These are phyloP conservation scores for Ernsta delagoae DNA, from an alignment of 2,888 invertebrate species.

Conservation along the genomic window DNA sequence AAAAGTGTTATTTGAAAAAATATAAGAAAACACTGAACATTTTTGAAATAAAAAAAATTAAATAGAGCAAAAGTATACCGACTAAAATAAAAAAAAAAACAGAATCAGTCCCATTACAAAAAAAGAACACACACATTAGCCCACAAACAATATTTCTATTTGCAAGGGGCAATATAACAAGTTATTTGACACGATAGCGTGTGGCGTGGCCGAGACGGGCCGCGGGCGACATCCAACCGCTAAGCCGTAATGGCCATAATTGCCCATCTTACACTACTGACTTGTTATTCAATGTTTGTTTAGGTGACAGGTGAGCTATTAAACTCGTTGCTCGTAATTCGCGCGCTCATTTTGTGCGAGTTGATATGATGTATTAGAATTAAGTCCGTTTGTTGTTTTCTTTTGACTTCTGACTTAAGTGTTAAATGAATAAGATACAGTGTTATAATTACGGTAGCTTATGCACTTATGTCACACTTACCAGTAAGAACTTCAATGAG, in stretches of 20 bases:
- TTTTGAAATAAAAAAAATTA: too few species aligned
- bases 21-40: too few species aligned
- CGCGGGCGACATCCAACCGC: neutral
- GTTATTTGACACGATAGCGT: slow-evolving; percentile 80
- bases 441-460: too few species aligned
- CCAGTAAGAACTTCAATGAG: too few species aligned
- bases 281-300: slow-evolving; percentile 65
- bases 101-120: neutral
- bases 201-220: slow-evolving; percentile 51
- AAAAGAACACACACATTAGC: neutral
- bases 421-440: too few species aligned
- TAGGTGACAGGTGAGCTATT: slow-evolving; percentile 68
- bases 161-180: slow-evolving; percentile 77
- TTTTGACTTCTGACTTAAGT: neutral
- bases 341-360: neutral
- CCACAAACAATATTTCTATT: slow-evolving; percentile 77
- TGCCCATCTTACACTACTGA: slow-evolving; percentile 36
- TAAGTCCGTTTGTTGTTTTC: neutral
- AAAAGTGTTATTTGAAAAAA: too few species aligned
- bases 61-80: too few species aligned
- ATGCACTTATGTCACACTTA: too few species aligned
- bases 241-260: slow-evolving; percentile 33
- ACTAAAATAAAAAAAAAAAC: too few species aligned
- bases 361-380: neutral
- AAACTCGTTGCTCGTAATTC: neutral